Base-by-base conservation (phyloP, 2,797 vertebrate genomes). In the Tympanoctomys barrerae region DNA sequence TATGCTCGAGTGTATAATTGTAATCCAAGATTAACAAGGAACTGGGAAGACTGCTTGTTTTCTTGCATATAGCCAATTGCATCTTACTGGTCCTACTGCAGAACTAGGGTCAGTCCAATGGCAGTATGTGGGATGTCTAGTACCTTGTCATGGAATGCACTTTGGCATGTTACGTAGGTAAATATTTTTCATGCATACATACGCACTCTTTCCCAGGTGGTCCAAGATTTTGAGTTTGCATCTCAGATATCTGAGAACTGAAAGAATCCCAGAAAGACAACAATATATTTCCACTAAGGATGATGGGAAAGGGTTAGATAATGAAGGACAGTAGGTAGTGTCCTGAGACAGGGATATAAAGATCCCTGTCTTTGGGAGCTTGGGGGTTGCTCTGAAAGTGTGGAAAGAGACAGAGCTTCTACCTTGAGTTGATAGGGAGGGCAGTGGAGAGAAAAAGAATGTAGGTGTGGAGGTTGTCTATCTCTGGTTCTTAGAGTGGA, bases 121-220 rank as follows among this genome's bases (percentile, higher is more conserved):
- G 59, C 8, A 39, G 4, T 4, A 19, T 9, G 4, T 16, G 42
- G 9, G 19, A 33, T 3, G 2, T 42, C 4, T 0, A 2, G 24
- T 9, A 12, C 10, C 77, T 83, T 89, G 49, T 57, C 7, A 49
- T 28, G 22, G 3, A 3, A 4, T 5, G 3, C 0, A 26, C 11
- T 13, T 42, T 73, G 12, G 22, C 13, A 52, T 5, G 13, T 79
- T 9, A 46, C n/a, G 14, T 2, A 18, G 4, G 80, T 57, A 73
- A 42, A 42, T 18, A 28, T 2, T 19, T 11, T 14, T 77, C 11
- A 1, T 33, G 2, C 4, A 6, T 36, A 6, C 62, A 31, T 33
- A 19, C 7, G 26, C 18, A 22, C 11, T 6, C 1, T 33, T 5
- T 39, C 6, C 1, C 24, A 12, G 62, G 28, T 0, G 7, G 1